Evolutionary conservation across 2,888 invertebrate genomes (phyloP).

Genomic region (Lasioglossum pauxillum): DNA sequence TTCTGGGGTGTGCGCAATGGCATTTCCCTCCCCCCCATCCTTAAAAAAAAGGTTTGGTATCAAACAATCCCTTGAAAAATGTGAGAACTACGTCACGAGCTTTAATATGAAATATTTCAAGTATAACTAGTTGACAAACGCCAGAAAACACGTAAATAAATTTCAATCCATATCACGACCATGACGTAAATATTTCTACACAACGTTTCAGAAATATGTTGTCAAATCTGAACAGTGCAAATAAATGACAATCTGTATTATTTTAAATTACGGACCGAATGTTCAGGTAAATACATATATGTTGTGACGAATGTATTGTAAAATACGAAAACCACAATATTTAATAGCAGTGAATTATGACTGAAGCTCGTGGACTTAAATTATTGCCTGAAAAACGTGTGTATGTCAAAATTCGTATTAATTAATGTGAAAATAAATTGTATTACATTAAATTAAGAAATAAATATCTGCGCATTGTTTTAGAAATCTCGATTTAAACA

Average conservation of each 20-base stretch:
- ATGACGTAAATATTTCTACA: background rate
- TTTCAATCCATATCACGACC: background rate
- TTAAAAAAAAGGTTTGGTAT: too few species aligned
- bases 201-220: background rate
- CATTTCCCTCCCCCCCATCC: too few species aligned
- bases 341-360: background rate
- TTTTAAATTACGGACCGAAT: background rate
- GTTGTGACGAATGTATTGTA: too few species aligned
- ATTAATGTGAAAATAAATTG: background rate
- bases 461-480: too few species aligned
- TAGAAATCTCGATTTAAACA: too few species aligned
- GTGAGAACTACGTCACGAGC: background rate
- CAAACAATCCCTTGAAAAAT: background rate
- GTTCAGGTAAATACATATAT: too few species aligned
- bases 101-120: background rate
- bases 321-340: background rate
- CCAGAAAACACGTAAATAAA: background rate
- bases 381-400: background rate
- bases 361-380: conserved; percentile 21
- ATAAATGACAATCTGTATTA: background rate
- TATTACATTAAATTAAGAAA: background rate
- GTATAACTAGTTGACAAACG: background rate
- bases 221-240: background rate
- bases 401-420: background rate
- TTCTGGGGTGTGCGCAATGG: too few species aligned